These are phyloP conservation scores for Hypanus sabinus DNA, from an alignment of 2,113 vertebrate genomes.

Conservation along the genomic window DNA sequence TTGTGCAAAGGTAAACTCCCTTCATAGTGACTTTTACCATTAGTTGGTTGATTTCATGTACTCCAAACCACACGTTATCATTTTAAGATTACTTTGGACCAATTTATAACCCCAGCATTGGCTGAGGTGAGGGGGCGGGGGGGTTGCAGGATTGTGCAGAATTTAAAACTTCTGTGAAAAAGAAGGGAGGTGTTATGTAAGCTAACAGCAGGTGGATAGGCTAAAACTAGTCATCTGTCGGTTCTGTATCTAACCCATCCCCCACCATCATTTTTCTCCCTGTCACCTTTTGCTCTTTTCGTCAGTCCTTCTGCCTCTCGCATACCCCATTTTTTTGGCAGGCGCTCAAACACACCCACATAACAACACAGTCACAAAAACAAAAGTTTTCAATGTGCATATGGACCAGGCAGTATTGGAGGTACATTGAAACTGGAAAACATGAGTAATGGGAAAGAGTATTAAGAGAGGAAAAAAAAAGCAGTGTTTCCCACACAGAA, in stretches of 20 bases:
- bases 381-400: conserved; percentile 36
- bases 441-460: conserved; percentile 37
- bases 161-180: conserved; percentile 46
- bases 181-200: conserved; percentile 49
- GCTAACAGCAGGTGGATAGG: conserved; percentile 50
- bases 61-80: conserved; percentile 59
- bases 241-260: conserved; percentile 48
- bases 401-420: not conserved
- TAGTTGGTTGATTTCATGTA: conserved; percentile 54
- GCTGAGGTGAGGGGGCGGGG: conserved; percentile 38
- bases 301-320: conserved; percentile 32
- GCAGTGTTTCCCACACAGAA: conserved; percentile 2
- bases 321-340: conserved; percentile 29
- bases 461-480: conserved; percentile 7
- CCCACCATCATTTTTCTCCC: conserved; percentile 47
- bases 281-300: conserved; percentile 47
- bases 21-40: conserved; percentile 55
- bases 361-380: conserved; percentile 35
- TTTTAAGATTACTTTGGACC: conserved; percentile 58
- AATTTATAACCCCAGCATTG: conserved; percentile 52
- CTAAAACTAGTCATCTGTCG: conserved; percentile 50
- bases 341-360: conserved; percentile 27
- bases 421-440: conserved; percentile 32
- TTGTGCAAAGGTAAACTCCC: conserved; percentile 68
- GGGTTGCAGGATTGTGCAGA: not conserved